Base-by-base conservation (phyloP, 2,888 invertebrate species). In the Plebejus argus region DNA sequence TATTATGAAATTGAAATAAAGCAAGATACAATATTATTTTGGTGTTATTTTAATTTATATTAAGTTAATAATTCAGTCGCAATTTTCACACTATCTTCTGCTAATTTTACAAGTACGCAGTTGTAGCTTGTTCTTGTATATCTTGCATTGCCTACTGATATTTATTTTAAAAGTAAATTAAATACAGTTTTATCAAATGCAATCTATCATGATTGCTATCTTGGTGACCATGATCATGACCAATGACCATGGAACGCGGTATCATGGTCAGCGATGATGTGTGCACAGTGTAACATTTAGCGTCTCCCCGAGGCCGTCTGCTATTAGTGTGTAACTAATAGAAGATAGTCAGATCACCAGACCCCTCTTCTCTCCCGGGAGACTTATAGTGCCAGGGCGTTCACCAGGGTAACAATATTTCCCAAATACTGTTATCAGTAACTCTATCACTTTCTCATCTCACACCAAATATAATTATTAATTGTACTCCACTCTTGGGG, bases 401-500 rank as follows among this genome's bases (percentile, higher is more conserved):
- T 66, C 28, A 66, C 66, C 66, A 4, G 28, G 6, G 15, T 66
- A 18, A 66, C 15, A 7, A 12, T 28, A 33, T 66, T 66, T 33
- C 28, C 66, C 33, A 33, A 66, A 66, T 66, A 66, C 23, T 5
- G 66, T 66, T 66, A 33, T 15, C 15, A 33, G 23, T 15, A 66
- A 66, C 28, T 66, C 15, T 15, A 33, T 66, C 15, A 66, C 28
- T 66, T 66, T 66, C 66, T 66, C 66, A 66, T 66, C 28, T 66
- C 28, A 66, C 53, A 15, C 15, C 15, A 18, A 66, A 66, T 20
- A 33, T 28, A 61, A 23, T 23, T 61, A 23, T 12, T 61, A 10
- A 61, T 61, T 61, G 15, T 66, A 6, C 28, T 33, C 1, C 6
- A 15, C 66, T 33, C 66, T 33, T 6, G 66, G 66, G 28, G 15